phyloP scores from a whole-genome alignment of 2,113 vertebrate genomes.

The Aphelocoma coerulescens region DNA sequence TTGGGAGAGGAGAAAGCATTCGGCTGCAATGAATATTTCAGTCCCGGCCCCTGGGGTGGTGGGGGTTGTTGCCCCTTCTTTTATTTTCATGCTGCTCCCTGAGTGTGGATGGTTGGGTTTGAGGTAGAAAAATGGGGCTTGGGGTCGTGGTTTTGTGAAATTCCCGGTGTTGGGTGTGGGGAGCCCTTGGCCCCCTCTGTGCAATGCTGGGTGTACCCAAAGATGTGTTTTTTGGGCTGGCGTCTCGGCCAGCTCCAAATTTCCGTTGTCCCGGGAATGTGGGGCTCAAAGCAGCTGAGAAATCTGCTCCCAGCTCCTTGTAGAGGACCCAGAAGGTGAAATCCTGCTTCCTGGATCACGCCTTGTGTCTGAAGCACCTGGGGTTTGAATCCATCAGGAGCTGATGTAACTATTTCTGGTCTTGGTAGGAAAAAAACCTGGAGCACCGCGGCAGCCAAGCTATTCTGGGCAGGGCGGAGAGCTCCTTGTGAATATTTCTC shows the following conservation, averaged over 20 bases:
- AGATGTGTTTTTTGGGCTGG: accelerated
- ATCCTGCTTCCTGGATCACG: background rate
- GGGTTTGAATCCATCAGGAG: background rate
- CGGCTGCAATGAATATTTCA: background rate
- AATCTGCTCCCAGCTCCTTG: background rate
- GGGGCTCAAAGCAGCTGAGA: background rate
- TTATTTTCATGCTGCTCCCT: background rate
- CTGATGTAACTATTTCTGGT: constrained; percentile 56
- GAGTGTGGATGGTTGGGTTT: background rate
- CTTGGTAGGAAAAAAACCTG: background rate
- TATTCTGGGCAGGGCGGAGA: background rate
- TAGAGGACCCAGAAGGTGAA: constrained; percentile 9
- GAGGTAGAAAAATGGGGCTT: background rate
- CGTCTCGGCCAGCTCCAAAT: background rate
- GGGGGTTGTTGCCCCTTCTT: background rate
- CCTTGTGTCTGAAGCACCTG: background rate
- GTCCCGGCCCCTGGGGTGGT: background rate
- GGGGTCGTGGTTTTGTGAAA: background rate
- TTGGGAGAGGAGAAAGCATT: constrained; percentile 21
- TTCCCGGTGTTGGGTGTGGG: background rate
- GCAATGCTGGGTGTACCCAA: background rate
- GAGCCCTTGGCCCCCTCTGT: background rate
- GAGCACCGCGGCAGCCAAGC: background rate
- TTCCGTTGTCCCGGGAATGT: accelerated
- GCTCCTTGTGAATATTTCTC: background rate